These are phyloP conservation scores for Pomacea canaliculata DNA, from an alignment of 2,888 invertebrate species.

Conservation along the genomic window DNA sequence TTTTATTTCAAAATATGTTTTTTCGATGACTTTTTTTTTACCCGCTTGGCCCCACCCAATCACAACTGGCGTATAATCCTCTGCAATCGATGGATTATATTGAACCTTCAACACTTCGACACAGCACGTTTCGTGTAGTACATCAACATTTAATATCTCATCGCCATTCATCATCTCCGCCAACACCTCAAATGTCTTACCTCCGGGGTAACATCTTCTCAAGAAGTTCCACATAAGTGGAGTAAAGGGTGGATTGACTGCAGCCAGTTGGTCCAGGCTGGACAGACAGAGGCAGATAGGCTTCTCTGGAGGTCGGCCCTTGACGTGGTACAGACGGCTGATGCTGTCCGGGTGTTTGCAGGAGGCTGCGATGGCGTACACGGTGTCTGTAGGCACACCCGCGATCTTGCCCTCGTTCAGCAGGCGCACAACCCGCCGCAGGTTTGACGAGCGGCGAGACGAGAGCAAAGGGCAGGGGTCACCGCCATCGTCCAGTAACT, in stretches of 20 bases:
- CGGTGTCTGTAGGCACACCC: slow-evolving; percentile 53
- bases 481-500: slow-evolving; percentile 20
- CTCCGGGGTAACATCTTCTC: slow-evolving; percentile 49
- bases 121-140: no score
- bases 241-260: slow-evolving; percentile 44
- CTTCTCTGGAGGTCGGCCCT: slow-evolving; percentile 52
- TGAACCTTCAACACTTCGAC: no score
- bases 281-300: slow-evolving; percentile 55
- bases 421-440: slow-evolving; percentile 38
- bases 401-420: slow-evolving; percentile 45
- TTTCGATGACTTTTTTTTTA: no score
- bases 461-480: slow-evolving; percentile 41
- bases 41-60: no score
- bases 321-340: slow-evolving; percentile 45
- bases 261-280: slow-evolving; percentile 46
- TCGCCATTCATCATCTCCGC: no score
- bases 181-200: background rate
- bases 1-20: no score
- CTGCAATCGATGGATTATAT: no score
- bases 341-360: slow-evolving; percentile 49
- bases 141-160: no score
- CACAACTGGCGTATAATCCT: no score
- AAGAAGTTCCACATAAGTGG: slow-evolving; percentile 49
- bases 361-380: slow-evolving; percentile 51
- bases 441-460: slow-evolving; percentile 43